Conservation (phyloP, 2,113 vertebrate genomes). For the Copsychus sechellarum region DNA sequence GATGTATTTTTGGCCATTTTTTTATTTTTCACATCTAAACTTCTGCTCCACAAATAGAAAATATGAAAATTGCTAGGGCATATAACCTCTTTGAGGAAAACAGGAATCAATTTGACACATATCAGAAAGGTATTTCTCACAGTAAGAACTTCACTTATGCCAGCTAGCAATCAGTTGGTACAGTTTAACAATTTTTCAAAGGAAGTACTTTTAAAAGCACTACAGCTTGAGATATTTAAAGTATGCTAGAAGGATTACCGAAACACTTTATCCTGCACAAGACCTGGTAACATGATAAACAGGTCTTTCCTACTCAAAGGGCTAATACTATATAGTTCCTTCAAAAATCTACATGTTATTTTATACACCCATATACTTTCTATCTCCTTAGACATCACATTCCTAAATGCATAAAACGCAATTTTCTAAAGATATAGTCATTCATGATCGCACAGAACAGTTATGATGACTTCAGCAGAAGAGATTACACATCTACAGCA, state of each 20-base stretch:
- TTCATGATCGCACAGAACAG: slow-evolving; percentile 48
- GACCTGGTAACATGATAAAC: slow-evolving; percentile 23
- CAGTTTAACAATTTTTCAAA: slow-evolving; percentile 12
- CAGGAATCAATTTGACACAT: slow-evolving; percentile 70
- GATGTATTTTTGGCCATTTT: slow-evolving; percentile 84
- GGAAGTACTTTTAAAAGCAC: slow-evolving; percentile 2
- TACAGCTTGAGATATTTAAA: slow-evolving; percentile 16
- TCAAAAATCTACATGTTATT: slow-evolving; percentile 61
- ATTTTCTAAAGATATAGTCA: slow-evolving; percentile 47
- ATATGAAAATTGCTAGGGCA: slow-evolving; percentile 85
- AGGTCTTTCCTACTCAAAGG: slow-evolving; percentile 41
- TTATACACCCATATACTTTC: slow-evolving; percentile 28
- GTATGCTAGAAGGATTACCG: neutral
- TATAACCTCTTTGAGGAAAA: slow-evolving; percentile 77
- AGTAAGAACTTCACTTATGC: slow-evolving; percentile 51
- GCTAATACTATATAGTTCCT: slow-evolving; percentile 48
- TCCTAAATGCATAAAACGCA: slow-evolving; percentile 47
- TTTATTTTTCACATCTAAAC: slow-evolving; percentile 70
- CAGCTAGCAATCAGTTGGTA: neutral
- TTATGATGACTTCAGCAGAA: slow-evolving; percentile 68
- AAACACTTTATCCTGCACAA: slow-evolving; percentile 6
- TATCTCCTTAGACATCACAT: slow-evolving; percentile 36
- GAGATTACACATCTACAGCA: slow-evolving; percentile 49
- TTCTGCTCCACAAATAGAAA: slow-evolving; percentile 82
- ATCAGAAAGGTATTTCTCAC: slow-evolving; percentile 63